phyloP scores from a whole-genome alignment of 2,113 vertebrate genomes.

The Zosterops japonicus region DNA sequence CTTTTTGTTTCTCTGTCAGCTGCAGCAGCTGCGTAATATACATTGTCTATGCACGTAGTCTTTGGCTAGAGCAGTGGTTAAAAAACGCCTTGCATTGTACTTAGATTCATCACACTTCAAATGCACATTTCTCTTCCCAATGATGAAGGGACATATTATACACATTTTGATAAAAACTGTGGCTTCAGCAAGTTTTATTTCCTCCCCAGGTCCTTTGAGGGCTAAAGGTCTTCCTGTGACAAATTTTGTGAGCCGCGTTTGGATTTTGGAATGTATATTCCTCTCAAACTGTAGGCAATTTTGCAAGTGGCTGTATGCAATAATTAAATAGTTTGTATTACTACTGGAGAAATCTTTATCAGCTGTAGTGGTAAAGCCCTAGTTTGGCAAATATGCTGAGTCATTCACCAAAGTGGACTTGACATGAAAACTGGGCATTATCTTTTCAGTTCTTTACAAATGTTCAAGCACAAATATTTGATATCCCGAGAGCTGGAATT shows the following conservation, averaged over 20 bases:
- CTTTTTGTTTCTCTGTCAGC: conserved; percentile 41
- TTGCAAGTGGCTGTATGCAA: not conserved
- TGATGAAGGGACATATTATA: not conserved
- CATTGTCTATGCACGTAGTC: conserved; percentile 11
- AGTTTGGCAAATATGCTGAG: not conserved
- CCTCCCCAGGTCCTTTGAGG: not conserved
- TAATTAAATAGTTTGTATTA: not conserved
- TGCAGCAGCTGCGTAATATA: conserved; percentile 6
- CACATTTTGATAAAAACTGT: not conserved
- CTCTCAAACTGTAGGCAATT: not conserved
- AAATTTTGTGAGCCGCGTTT: not conserved
- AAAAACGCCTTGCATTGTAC: conserved; percentile 17
- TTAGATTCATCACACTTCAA: conserved; percentile 25
- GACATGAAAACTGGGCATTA: not conserved
- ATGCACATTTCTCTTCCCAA: conserved; percentile 6
- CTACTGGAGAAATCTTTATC: not conserved
- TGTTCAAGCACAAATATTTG: not conserved
- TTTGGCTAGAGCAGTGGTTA: conserved; percentile 10
- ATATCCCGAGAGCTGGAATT: not conserved
- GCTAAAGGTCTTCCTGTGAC: not conserved
- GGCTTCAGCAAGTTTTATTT: conserved; percentile 34
- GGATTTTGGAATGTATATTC: not conserved
- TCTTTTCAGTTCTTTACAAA: not conserved
- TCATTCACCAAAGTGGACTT: not conserved
- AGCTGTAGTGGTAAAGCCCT: not conserved